Percentiles rank a stretch among this genome's conserved stretches.
Evolutionary conservation across 92 coral and sea anemone genomes (phyloP).

Genomic region (Epizoanthus stellaris): DNA sequence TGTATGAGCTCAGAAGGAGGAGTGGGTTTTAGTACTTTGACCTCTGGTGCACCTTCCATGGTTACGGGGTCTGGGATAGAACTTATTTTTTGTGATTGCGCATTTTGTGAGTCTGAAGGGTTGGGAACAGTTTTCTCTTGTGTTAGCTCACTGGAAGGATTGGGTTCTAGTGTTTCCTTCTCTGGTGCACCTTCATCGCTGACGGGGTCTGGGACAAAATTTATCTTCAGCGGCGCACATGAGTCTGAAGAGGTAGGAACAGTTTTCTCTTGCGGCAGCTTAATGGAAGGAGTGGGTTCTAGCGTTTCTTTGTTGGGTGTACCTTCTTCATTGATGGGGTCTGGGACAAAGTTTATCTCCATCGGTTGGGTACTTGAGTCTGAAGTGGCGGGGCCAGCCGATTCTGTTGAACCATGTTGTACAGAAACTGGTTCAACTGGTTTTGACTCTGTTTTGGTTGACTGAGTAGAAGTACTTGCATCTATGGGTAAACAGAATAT

Average conservation of each 20-base stretch:
- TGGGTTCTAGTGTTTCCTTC: conserved; percentile 4
- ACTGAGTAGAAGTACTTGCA: neutral
- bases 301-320: neutral
- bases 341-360: conserved; percentile 38
- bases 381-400: neutral
- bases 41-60: neutral
- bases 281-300: conserved; percentile 2
- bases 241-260: neutral
- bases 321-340: conserved; percentile 12
- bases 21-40: neutral
- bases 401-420: neutral
- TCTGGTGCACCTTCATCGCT: neutral
- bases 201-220: conserved; percentile 36
- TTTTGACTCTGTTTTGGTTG: neutral
- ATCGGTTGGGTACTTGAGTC: neutral
- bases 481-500: neutral
- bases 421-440: neutral
- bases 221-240: neutral
- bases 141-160: neutral
- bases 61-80: no score
- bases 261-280: neutral
- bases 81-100: neutral
- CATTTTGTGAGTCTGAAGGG: neutral
- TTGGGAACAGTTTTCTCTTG: neutral
- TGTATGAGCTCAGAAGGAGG: neutral